phyloP scores from a whole-genome alignment of 2,888 invertebrate species.

The Sinotaia quadrata region DNA sequence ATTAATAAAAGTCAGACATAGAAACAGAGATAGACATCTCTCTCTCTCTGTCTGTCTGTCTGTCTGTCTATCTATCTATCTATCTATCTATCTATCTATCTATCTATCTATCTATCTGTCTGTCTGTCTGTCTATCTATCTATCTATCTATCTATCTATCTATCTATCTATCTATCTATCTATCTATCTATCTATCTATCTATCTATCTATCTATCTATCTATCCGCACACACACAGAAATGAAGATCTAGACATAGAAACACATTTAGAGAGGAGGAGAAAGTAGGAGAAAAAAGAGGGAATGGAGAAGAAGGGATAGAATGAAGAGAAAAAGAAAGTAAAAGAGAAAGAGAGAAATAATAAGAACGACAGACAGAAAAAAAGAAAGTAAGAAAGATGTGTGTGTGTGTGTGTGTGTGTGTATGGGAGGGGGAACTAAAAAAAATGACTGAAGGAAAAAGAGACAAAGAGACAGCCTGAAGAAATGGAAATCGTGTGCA shows the following conservation, averaged over 20 bases:
- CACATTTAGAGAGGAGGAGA: not conserved
- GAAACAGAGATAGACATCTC: not conserved
- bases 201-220: conserved; percentile 1
- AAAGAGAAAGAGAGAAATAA: not conserved
- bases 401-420: not conserved
- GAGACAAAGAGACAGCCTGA: not conserved
- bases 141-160: not conserved
- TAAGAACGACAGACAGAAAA: not conserved
- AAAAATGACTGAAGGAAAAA: not conserved
- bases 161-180: not conserved
- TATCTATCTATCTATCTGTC: not conserved
- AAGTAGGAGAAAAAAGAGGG: not conserved
- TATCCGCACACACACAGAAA: not conserved
- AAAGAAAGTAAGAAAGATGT: not conserved
- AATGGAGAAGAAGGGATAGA: not conserved
- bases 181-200: conserved; percentile 1
- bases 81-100: not conserved
- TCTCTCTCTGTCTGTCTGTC: not conserved
- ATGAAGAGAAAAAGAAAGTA: not conserved
- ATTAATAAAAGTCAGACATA: too few relatives aligned
- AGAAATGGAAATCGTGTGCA: too few relatives aligned
- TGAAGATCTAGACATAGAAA: not conserved
- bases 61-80: too few relatives aligned
- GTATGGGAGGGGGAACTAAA: not conserved
- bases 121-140: too few relatives aligned